Evolutionary conservation across 2,888 invertebrate genomes (phyloP).

Genomic region (Limnephilus rhombicus): DNA sequence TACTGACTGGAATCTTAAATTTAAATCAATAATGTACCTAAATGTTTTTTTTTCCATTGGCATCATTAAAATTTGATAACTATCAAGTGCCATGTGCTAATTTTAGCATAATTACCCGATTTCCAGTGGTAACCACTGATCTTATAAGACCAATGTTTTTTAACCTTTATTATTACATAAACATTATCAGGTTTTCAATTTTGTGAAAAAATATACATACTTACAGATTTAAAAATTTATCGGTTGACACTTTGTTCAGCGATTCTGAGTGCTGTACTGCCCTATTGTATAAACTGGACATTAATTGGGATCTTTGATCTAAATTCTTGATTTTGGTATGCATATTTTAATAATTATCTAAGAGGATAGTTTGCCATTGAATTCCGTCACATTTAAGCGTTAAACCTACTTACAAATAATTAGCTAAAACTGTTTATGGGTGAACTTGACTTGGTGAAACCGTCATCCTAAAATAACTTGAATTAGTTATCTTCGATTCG

Average conservation of each 20-base stretch:
- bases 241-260: not conserved
- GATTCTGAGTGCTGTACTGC: not conserved
- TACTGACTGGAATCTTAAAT: not conserved
- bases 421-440: not conserved
- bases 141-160: not conserved
- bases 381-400: slow-evolving; percentile 21
- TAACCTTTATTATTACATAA: not conserved
- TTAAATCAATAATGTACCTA: not conserved
- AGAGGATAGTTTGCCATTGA: slow-evolving; percentile 36
- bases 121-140: not conserved
- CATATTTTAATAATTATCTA: slow-evolving; percentile 12
- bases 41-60: not conserved
- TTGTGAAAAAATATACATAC: not conserved
- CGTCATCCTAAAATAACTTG: not conserved
- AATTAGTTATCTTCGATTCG: not conserved
- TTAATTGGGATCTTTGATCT: not conserved
- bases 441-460: not conserved
- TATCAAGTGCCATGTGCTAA: not conserved
- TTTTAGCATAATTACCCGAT: not conserved
- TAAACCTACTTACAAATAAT: slow-evolving; percentile 7
- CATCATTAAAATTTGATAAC: not conserved
- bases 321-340: not conserved
- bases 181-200: not conserved
- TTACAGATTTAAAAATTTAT: not conserved
- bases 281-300: not conserved